Evolutionary conservation across 2,797 vertebrate species (phyloP), one percentile per base, ranked within the genome.

Genomic region (Gymnopithys bicolor): DNA sequence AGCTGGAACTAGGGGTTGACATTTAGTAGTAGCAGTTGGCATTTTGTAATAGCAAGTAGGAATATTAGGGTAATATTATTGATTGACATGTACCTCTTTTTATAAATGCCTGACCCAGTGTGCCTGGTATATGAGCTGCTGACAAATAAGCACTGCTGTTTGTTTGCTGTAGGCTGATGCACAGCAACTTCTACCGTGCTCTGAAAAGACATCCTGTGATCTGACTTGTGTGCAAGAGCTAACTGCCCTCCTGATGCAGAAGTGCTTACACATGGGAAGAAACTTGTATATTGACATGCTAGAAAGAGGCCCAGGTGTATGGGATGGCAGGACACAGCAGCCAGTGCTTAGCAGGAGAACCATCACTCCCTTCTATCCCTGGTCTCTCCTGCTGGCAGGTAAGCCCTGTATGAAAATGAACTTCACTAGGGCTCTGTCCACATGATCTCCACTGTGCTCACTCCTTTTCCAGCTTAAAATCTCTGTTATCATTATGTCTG

Each of bases 391-490:
- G 30, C 25, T 41, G 37, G 12, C 43, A 66, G 37, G 46, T 28
- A 77, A 69, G 11, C 19, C 37, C 19, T 48, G 3, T 49, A 43
- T 48, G 56, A 90, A 81, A 84, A 87, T 13, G 3, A 43, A 5
- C 21, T 84, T 81, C 27, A 35, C 10, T 48, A 22, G 39, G 51
- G 23, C n/a, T 64, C 21, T 55, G 10, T 37, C n/a, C 27, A 8
- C 4, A 2, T 35, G n/a, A 59, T 68, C 16, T 39, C 41, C 11
- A 56, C 24, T 0, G 1, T 56, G 18, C 46, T 59, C 19, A 13
- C 46, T 48, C 6, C 3, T 22, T 89, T 67, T 64, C 43, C 41
- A 73, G 21, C 19, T 68, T 37, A 73, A 68, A 81, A 64, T 55
- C 7, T 71, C 43, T 24, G 6, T 79, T 76, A 48, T 12, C 37